Evolutionary conservation across 2,797 vertebrate genomes (phyloP).

Genomic region (Sarcophilus harrisii): DNA sequence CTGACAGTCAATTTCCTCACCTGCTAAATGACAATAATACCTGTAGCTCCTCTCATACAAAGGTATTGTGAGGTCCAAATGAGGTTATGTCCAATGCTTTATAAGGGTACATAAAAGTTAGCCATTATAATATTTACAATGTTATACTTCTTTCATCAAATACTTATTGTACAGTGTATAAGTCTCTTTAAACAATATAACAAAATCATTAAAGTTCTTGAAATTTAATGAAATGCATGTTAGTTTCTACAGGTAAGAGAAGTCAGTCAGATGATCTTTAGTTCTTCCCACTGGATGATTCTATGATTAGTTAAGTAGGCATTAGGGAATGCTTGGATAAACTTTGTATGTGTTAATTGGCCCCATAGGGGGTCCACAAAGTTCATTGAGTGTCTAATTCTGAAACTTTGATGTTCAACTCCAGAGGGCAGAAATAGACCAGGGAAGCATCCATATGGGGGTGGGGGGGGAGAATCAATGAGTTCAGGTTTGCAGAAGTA

Average conservation of each 20-base stretch:
- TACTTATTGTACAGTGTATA: not conserved
- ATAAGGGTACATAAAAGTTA: not conserved
- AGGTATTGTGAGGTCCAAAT: not conserved
- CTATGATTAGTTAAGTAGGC: not conserved
- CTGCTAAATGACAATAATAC: not conserved
- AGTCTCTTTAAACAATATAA: not conserved
- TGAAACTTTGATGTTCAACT: not conserved
- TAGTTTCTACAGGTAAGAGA: not conserved
- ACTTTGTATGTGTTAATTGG: not conserved
- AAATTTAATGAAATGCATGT: not conserved
- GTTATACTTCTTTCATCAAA: not conserved
- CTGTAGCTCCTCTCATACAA: not conserved
- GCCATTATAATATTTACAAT: not conserved
- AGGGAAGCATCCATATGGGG: not conserved
- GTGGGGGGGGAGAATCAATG: not conserved
- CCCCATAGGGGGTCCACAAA: not conserved
- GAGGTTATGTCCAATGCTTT: not conserved
- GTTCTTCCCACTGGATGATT: not conserved
- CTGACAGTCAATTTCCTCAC: not conserved
- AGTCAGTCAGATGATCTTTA: not conserved
- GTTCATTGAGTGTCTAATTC: not conserved
- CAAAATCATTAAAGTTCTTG: not conserved
- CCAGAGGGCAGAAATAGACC: not conserved
- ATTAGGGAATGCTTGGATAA: not conserved
- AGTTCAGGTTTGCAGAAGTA: not conserved